Percentiles rank a stretch among this genome's conserved stretches.
phyloP scores from a whole-genome alignment of 2,888 invertebrate genomes.

The Trisateles emortualis region DNA sequence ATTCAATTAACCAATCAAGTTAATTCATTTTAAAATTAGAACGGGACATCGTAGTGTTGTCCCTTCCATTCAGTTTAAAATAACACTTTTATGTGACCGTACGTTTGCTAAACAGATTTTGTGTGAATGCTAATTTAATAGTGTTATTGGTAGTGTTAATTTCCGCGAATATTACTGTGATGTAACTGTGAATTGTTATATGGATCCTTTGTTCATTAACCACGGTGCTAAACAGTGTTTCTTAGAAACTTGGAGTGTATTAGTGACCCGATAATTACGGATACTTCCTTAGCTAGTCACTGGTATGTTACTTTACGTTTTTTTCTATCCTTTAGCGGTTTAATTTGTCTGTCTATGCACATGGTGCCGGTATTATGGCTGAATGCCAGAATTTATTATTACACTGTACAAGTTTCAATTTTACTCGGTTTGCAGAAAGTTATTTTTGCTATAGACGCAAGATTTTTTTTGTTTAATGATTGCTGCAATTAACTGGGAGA shows the following conservation, averaged over 20 bases:
- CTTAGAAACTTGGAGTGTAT: slow-evolving; percentile 71
- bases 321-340: slow-evolving; percentile 36
- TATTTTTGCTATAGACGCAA: slow-evolving; percentile 59
- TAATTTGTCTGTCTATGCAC: slow-evolving; percentile 52
- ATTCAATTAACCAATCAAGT: slow-evolving; percentile 70
- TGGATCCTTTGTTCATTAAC: slow-evolving; percentile 69
- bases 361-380: slow-evolving; percentile 65
- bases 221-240: slow-evolving; percentile 67
- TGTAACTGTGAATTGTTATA: slow-evolving; percentile 72
- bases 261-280: slow-evolving; percentile 65
- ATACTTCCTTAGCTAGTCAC: slow-evolving; percentile 48
- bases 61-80: slow-evolving; percentile 9
- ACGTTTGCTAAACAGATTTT: slow-evolving; percentile 45
- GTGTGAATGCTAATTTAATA: slow-evolving; percentile 59
- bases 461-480: slow-evolving; percentile 31
- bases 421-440: slow-evolving; percentile 60
- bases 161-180: slow-evolving; percentile 72
- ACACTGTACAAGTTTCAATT: slow-evolving; percentile 72
- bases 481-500: slow-evolving; percentile 17
- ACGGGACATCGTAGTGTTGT: slow-evolving; percentile 25
- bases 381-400: slow-evolving; percentile 79
- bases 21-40: slow-evolving; percentile 62
- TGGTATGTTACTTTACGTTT: slow-evolving; percentile 53
- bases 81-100: slow-evolving; percentile 14
- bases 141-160: slow-evolving; percentile 60